A percentile compares a stretch with the other conserved stretches of the same genome.
phyloP scores from a whole-genome alignment of 1,140 invertebrate species.

The Conopomorpha cramerella region DNA sequence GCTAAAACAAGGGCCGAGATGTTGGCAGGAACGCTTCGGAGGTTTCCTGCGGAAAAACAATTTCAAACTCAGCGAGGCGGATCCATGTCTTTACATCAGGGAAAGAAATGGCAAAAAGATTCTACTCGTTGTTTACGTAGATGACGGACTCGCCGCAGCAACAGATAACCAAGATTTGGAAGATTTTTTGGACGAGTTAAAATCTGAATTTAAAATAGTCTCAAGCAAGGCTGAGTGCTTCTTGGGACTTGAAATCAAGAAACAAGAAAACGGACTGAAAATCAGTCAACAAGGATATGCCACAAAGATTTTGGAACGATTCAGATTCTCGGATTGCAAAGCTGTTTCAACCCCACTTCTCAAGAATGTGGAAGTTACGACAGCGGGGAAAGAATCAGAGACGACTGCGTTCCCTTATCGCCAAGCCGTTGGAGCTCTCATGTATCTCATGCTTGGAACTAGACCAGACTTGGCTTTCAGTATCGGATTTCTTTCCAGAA shows the following conservation, averaged over 20 bases:
- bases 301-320: neutral
- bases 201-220: neutral
- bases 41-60: neutral
- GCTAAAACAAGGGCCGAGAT: neutral
- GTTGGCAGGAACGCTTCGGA: too few relatives aligned
- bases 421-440: conserved; percentile 32
- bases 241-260: neutral
- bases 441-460: conserved; percentile 33
- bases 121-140: neutral
- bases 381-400: conserved; percentile 10
- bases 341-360: conserved; percentile 27
- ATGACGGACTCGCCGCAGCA: neutral
- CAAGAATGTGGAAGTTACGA: too few relatives aligned
- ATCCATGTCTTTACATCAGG: neutral
- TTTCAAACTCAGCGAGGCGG: neutral
- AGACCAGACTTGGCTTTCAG: conserved; percentile 37
- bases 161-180: neutral
- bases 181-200: neutral
- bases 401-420: conserved; percentile 14
- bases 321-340: neutral
- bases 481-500: conserved; percentile 23
- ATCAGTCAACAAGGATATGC: neutral
- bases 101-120: neutral
- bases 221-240: neutral
- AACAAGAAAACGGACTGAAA: neutral